A percentile compares a stretch with the other conserved stretches of the same genome.
These are phyloP conservation scores for Malacoctenus gilli DNA, from an alignment of 2,797 vertebrate species.

Conservation along the genomic window DNA sequence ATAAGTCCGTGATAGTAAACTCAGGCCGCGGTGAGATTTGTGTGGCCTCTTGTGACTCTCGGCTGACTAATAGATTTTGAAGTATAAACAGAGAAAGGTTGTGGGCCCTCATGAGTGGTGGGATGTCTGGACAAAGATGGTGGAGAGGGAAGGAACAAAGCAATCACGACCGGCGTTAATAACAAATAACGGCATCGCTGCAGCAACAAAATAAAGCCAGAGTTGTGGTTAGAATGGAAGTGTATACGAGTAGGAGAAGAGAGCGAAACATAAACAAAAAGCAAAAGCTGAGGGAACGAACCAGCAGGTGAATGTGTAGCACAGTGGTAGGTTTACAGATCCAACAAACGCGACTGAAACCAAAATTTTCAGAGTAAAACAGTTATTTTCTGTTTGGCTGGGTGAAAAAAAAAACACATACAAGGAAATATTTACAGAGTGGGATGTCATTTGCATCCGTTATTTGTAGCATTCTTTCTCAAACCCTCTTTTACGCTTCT, in stretches of 20 bases:
- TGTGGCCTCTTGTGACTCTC: slow-evolving; percentile 51
- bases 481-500: slow-evolving; percentile 4
- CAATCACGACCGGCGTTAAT: slow-evolving; percentile 58
- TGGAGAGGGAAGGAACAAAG: slow-evolving; percentile 59
- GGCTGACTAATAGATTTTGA: slow-evolving; percentile 70
- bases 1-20: slow-evolving; percentile 52
- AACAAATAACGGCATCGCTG: slow-evolving; percentile 47
- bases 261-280: slow-evolving; percentile 5
- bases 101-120: slow-evolving; percentile 52
- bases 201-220: slow-evolving; percentile 41
- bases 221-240: slow-evolving; percentile 22
- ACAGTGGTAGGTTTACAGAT: neutral
- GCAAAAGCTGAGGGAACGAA: neutral
- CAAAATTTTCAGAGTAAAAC: slow-evolving; percentile 50
- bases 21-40: slow-evolving; percentile 36
- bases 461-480: slow-evolving; percentile 41
- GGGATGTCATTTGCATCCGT: slow-evolving; percentile 53
- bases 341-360: slow-evolving; percentile 44
- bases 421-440: slow-evolving; percentile 15
- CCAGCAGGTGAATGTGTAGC: neutral
- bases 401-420: too few relatives aligned
- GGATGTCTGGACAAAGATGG: slow-evolving; percentile 56
- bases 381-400: slow-evolving; percentile 14
- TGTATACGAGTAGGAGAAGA: slow-evolving; percentile 18
- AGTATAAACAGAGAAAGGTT: slow-evolving; percentile 57